phyloP scores from a whole-genome alignment of 2,797 vertebrate species.

The Hyperoplus immaculatus region DNA sequence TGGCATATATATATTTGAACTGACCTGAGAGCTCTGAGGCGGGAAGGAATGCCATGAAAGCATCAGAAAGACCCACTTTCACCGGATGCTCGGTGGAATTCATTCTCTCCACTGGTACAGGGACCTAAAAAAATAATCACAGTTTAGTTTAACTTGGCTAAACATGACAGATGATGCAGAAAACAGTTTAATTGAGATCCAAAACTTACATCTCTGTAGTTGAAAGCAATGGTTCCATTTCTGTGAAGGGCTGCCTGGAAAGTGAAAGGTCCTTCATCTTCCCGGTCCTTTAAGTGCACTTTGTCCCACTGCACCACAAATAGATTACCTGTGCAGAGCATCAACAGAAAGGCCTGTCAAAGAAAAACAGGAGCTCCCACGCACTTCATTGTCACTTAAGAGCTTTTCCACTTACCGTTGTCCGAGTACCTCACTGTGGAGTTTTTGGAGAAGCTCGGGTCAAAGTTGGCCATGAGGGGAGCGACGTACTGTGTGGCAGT shows the following conservation, averaged over 20 bases:
- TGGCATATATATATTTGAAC: constrained; percentile 29
- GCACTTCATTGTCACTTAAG: neutral
- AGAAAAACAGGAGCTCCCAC: neutral
- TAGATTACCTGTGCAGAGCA: constrained; percentile 84
- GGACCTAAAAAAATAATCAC: constrained; percentile 82
- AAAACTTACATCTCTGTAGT: constrained; percentile 90
- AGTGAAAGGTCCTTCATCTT: constrained; percentile 91
- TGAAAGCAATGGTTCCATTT: constrained; percentile 92
- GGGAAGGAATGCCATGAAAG: constrained; percentile 90
- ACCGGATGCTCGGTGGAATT: constrained; percentile 94
- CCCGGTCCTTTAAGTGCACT: constrained; percentile 91
- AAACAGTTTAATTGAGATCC: neutral
- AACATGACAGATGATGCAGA: neutral
- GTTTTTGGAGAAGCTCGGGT: constrained; percentile 93
- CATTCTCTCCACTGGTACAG: constrained; percentile 89
- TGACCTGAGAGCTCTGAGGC: constrained; percentile 86
- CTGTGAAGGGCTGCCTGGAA: constrained; percentile 92
- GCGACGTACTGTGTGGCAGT: constrained; percentile 97
- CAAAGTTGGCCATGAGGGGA: constrained; percentile 98
- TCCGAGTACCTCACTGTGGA: constrained; percentile 94
- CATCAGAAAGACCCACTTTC: constrained; percentile 95
- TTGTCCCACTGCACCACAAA: constrained; percentile 97
- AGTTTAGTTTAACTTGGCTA: neutral
- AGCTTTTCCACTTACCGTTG: constrained; percentile 87
- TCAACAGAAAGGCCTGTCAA: constrained; percentile 17